Percentiles rank a stretch among this genome's conserved stretches.
Conservation (phyloP, 2,113 vertebrate species). For the Ivindomyrus marchei region DNA sequence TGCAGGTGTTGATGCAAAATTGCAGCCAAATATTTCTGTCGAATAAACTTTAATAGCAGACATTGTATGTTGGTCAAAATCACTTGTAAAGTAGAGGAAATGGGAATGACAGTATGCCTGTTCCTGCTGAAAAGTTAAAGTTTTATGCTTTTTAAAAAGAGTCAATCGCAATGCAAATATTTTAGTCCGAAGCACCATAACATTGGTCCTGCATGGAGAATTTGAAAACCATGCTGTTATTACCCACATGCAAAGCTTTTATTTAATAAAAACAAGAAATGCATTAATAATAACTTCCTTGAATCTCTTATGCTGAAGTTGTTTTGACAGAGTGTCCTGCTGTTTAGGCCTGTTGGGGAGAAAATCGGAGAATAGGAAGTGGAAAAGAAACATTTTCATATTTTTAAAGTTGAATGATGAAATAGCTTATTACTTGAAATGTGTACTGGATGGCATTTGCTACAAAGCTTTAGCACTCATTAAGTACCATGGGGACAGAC, state of each 20-base stretch:
- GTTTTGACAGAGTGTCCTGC: not conserved
- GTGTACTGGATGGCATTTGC: not conserved
- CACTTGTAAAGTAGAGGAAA: not conserved
- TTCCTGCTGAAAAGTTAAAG: not conserved
- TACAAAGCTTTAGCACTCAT: not conserved
- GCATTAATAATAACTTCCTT: not conserved
- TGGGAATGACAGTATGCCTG: not conserved
- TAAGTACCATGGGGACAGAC: not conserved
- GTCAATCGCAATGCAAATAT: not conserved
- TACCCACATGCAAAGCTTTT: not conserved
- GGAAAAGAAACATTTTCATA: not conserved
- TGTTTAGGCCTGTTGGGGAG: not conserved
- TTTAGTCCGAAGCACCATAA: not conserved
- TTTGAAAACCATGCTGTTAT: not conserved
- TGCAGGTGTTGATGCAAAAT: conserved; percentile 21
- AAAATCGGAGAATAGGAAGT: not conserved
- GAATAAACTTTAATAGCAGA: not conserved
- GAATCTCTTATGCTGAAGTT: not conserved
- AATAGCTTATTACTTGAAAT: not conserved
- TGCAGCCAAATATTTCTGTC: not conserved
- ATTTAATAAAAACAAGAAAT: not conserved
- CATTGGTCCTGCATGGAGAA: not conserved
- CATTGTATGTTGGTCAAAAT: not conserved
- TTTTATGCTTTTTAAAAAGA: not conserved
- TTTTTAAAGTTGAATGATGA: not conserved